These are phyloP conservation scores for Penaeus vannamei DNA, from an alignment of 1,140 invertebrate genomes.

Conservation along the genomic window DNA sequence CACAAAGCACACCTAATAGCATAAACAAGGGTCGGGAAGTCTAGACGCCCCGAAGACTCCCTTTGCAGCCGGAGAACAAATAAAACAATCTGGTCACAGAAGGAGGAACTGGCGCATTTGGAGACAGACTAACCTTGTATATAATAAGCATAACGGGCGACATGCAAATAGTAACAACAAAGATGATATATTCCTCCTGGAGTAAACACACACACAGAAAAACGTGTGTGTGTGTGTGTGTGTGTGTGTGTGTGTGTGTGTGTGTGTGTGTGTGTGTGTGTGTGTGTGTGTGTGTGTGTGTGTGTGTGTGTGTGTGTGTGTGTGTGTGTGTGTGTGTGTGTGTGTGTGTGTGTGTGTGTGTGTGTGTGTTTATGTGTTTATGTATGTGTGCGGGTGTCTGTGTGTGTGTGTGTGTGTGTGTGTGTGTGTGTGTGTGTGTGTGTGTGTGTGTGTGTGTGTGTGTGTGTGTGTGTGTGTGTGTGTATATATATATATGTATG, in stretches of 20 bases:
- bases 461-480: not conserved
- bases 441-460: not conserved
- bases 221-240: not conserved
- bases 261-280: slow-evolving; percentile 20
- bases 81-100: too few relatives aligned
- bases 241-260: slow-evolving; percentile 20
- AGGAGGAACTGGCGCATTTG: too few relatives aligned
- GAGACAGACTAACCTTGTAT: too few relatives aligned
- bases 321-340: not conserved
- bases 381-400: not conserved
- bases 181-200: too few relatives aligned
- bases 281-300: slow-evolving; percentile 22
- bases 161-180: too few relatives aligned
- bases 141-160: too few relatives aligned
- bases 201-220: not conserved
- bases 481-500: not conserved
- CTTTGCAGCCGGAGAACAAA: too few relatives aligned
- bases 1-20: too few relatives aligned
- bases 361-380: not conserved
- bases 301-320: slow-evolving; percentile 18
- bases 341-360: not conserved
- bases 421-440: not conserved
- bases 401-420: not conserved
- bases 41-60: too few relatives aligned
- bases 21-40: too few relatives aligned